Percentiles rank a stretch among this genome's conserved stretches.
Evolutionary conservation across 2,888 invertebrate species (phyloP).

Genomic region (Caenorhabditis uteleia): DNA sequence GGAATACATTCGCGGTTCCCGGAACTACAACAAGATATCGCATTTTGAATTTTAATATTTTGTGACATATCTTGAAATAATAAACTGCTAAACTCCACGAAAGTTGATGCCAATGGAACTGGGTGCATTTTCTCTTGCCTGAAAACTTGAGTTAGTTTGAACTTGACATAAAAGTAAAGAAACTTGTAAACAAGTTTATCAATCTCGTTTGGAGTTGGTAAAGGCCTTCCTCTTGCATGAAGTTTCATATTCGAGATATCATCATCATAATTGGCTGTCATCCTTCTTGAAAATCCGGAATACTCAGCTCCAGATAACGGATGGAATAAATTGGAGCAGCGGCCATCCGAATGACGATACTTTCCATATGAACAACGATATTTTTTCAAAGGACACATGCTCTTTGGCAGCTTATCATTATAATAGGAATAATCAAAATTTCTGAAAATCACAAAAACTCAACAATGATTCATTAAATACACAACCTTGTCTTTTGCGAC

Average conservation of each 20-base stretch:
- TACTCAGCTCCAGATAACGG: conserved; percentile 14
- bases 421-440: conserved; percentile 1
- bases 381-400: conserved; percentile 26
- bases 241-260: conserved; percentile 5
- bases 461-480: not conserved
- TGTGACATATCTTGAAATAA: conserved; percentile 21
- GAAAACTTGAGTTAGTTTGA: not conserved
- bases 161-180: not conserved
- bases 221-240: too few species aligned
- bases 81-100: conserved; percentile 26
- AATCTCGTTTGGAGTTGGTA: too few species aligned
- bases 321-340: conserved; percentile 22
- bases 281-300: conserved; percentile 23
- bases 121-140: not conserved
- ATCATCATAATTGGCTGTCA: conserved; percentile 29
- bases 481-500: conserved; percentile 1
- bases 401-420: conserved; percentile 8
- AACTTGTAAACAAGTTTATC: not conserved
- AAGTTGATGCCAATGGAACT: conserved; percentile 7
- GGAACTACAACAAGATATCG: conserved; percentile 13
- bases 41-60: conserved; percentile 10
- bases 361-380: conserved; percentile 15
- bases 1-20: conserved; percentile 20
- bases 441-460: not conserved
- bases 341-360: conserved; percentile 24